phyloP scores from a whole-genome alignment of 2,888 invertebrate species.

The Spodoptera littoralis region DNA sequence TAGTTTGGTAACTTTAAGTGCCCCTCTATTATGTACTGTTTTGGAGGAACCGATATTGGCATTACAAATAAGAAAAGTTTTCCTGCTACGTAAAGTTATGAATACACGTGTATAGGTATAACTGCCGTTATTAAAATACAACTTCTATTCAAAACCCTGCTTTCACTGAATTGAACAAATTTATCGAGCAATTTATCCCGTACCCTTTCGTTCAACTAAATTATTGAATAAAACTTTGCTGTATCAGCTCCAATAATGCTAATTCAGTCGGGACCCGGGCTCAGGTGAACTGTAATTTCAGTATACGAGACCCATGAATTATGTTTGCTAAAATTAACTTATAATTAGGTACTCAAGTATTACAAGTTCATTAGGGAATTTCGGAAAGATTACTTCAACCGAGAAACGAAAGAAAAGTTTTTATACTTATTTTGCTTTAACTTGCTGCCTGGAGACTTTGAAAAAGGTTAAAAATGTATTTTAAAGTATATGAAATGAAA shows the following conservation, averaged over 20 bases:
- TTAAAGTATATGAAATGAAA: too few relatives aligned
- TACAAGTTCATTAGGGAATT: conserved; percentile 63
- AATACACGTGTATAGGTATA: conserved; percentile 1
- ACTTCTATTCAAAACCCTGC: conserved; percentile 7
- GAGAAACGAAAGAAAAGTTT: conserved; percentile 49
- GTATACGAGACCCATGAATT: conserved; percentile 59
- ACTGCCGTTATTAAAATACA: conserved; percentile 1
- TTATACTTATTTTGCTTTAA: conserved; percentile 22
- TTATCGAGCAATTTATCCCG: conserved; percentile 26
- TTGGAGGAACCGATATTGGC: neutral
- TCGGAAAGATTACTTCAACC: conserved; percentile 42
- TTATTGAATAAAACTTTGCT: conserved; percentile 62
- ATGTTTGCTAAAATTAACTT: conserved; percentile 69
- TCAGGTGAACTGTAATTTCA: conserved; percentile 57
- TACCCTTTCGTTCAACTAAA: conserved; percentile 45
- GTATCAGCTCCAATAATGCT: conserved; percentile 70
- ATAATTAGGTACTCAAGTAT: conserved; percentile 65
- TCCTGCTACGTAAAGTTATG: conserved; percentile 1
- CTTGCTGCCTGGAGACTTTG: conserved; percentile 32
- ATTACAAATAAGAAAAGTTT: conserved; percentile 17
- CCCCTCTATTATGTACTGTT: conserved; percentile 4
- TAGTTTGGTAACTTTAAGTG: conserved; percentile 10
- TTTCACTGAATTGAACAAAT: conserved; percentile 20
- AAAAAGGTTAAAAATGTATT: neutral
- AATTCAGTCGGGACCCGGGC: conserved; percentile 57